These are phyloP conservation scores for Sesia bembeciformis DNA, from an alignment of 2,888 invertebrate genomes.

Conservation along the genomic window DNA sequence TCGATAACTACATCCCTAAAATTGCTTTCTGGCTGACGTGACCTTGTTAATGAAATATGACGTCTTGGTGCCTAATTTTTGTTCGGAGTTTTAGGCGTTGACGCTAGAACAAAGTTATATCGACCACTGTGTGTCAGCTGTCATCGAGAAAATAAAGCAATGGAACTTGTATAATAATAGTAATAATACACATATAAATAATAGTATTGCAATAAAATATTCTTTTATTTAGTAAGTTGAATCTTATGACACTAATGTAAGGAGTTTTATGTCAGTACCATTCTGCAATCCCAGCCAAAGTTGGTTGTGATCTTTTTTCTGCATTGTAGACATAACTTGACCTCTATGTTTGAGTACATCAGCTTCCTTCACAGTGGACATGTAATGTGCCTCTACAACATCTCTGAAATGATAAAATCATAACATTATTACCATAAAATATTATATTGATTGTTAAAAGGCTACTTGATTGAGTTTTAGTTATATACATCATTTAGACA, in stretches of 20 bases:
- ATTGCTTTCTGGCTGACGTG: too few species aligned
- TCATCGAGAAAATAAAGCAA: too few species aligned
- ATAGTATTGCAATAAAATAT: background rate
- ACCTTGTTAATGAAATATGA: too few species aligned
- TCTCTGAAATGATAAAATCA: conserved; percentile 76
- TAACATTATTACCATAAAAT: background rate
- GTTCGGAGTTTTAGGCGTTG: too few species aligned
- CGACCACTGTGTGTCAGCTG: too few species aligned
- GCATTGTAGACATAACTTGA: conserved; percentile 91
- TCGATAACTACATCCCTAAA: too few species aligned
- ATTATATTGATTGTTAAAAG: too few species aligned
- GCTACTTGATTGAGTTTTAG: too few species aligned
- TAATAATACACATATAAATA: background rate
- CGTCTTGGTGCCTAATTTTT: too few species aligned
- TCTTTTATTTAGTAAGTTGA: background rate
- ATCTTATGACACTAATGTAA: background rate
- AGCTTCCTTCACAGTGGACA: conserved; percentile 97
- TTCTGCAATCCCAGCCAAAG: conserved; percentile 95
- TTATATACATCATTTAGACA: background rate
- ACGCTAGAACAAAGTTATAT: too few species aligned
- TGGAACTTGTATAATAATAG: too few species aligned
- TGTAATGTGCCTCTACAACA: conserved; percentile 93
- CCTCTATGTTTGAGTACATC: conserved; percentile 97
- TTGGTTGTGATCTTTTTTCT: conserved; percentile 97
- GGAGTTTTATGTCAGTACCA: conserved; percentile 72